phyloP scores from a whole-genome alignment of 1,140 invertebrate genomes.

The Drosophila lowei region DNA sequence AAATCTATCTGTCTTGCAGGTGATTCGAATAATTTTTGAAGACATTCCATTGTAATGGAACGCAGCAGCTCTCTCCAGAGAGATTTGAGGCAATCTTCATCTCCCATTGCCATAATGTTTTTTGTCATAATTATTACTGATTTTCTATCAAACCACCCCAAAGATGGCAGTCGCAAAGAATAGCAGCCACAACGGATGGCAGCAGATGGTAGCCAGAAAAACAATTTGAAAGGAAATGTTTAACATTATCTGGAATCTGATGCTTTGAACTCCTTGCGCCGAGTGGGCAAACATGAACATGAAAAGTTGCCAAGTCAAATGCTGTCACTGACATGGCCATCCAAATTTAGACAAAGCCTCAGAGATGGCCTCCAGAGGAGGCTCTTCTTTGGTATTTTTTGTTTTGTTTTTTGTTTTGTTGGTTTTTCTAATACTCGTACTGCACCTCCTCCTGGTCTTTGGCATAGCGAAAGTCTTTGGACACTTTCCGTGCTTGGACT shows the following conservation, averaged over 20 bases:
- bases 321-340: conserved; percentile 77
- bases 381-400: conserved; percentile 12
- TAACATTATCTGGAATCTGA: conserved; percentile 74
- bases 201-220: conserved; percentile 32
- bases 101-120: conserved; percentile 32
- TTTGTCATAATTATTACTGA: conserved; percentile 50
- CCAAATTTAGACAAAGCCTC: conserved; percentile 79
- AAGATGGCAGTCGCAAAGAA: conserved; percentile 34
- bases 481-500: conserved; percentile 64
- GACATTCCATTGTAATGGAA: too few species aligned
- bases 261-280: conserved; percentile 73
- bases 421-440: conserved; percentile 23
- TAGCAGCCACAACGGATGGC: conserved; percentile 3
- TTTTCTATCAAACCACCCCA: conserved; percentile 49
- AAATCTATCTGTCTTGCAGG: too few species aligned
- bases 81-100: conserved; percentile 38
- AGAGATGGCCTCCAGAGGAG: conserved; percentile 71
- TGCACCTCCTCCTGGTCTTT: conserved; percentile 4
- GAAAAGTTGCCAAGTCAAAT: conserved; percentile 71
- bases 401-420: not conserved
- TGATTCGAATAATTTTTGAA: too few species aligned
- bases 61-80: not conserved
- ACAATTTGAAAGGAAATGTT: conserved; percentile 78
- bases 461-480: conserved; percentile 71
- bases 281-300: conserved; percentile 67